phyloP scores from a whole-genome alignment of 2,797 vertebrate genomes.

The Rhinichthys osculus region DNA sequence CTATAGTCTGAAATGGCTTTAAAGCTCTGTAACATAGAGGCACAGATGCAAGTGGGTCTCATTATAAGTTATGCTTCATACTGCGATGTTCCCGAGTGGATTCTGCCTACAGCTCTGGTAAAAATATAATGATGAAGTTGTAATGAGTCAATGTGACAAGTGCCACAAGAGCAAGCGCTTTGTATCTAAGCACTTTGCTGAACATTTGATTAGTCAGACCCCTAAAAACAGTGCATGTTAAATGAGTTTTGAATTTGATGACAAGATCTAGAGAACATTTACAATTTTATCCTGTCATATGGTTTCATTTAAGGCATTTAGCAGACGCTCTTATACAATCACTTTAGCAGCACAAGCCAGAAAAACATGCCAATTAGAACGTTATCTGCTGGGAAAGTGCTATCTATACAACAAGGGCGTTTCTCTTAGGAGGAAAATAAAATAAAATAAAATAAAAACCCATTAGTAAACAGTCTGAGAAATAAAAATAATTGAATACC shows the following conservation, averaged over 20 bases:
- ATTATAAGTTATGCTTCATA: slow-evolving; percentile 40
- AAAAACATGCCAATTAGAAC: background rate
- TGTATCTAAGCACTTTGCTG: slow-evolving; percentile 19
- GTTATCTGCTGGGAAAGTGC: background rate
- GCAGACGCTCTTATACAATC: background rate
- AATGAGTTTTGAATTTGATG: slow-evolving; percentile 31
- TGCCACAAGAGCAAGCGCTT: slow-evolving; percentile 13
- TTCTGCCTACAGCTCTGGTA: slow-evolving; percentile 28
- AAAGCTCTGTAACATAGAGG: slow-evolving; percentile 28
- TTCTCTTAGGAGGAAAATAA: background rate
- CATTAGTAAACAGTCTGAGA: background rate
- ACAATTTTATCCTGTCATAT: background rate
- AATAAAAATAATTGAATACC: background rate
- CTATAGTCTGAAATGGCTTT: slow-evolving; percentile 46
- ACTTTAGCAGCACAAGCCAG: background rate
- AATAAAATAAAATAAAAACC: background rate
- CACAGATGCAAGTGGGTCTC: slow-evolving; percentile 5
- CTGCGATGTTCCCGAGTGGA: background rate
- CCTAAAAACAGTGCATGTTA: slow-evolving; percentile 20
- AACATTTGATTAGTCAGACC: slow-evolving; percentile 26
- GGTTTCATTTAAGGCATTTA: background rate
- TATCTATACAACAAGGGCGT: background rate
- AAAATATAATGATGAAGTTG: slow-evolving; percentile 39
- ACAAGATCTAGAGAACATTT: slow-evolving; percentile 30
- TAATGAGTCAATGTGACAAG: slow-evolving; percentile 46